Conservation (phyloP, 2,888 invertebrate genomes). For the Aleiodes alternator region DNA sequence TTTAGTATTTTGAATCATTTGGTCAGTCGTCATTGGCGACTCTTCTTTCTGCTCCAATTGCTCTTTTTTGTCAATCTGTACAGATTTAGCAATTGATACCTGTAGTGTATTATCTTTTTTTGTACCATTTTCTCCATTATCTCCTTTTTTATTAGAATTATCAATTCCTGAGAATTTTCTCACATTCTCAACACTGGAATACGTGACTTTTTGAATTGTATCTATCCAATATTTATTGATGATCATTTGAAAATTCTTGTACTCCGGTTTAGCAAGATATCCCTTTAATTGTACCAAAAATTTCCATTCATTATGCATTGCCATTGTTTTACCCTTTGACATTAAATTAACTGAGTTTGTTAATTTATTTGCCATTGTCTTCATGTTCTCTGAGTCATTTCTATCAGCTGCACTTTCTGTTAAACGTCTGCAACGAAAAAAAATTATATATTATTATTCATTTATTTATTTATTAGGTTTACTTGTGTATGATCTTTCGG, state of each 20-base stretch:
- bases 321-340: conserved; percentile 66
- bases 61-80: neutral
- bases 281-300: conserved; percentile 75
- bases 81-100: conserved; percentile 35
- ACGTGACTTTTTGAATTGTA: conserved; percentile 76
- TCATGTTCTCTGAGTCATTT: conserved; percentile 56
- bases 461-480: neutral
- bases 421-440: conserved; percentile 59
- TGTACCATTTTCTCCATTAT: conserved; percentile 23
- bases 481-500: no score
- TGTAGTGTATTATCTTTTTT: conserved; percentile 47
- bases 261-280: conserved; percentile 74
- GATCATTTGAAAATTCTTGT: conserved; percentile 74
- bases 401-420: conserved; percentile 59
- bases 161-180: conserved; percentile 59
- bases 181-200: conserved; percentile 64
- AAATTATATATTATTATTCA: neutral
- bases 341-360: conserved; percentile 57
- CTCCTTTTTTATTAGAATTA: conserved; percentile 45
- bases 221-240: conserved; percentile 77
- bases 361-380: conserved; percentile 56
- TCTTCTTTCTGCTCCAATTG: conserved; percentile 38
- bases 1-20: conserved; percentile 45
- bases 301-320: conserved; percentile 76
- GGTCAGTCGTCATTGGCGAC: conserved; percentile 29